phyloP scores from a whole-genome alignment of 2,888 invertebrate genomes.

The Acleris cristana region DNA sequence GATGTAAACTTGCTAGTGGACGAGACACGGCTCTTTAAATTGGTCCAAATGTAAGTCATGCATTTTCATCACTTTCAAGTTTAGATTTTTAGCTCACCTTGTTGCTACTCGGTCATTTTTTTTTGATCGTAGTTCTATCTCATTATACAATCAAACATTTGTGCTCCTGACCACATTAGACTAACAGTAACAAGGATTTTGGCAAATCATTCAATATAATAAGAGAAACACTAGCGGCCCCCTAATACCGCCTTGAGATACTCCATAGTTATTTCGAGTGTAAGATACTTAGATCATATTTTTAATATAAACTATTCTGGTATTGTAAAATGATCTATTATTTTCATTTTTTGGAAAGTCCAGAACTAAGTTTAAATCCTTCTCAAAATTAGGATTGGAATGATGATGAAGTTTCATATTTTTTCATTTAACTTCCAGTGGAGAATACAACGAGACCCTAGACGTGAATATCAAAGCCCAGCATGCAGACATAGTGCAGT shows the following conservation, averaged over 20 bases:
- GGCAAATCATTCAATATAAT: too few relatives aligned
- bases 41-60: slow-evolving; percentile 84
- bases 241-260: background rate
- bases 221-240: background rate
- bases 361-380: too few relatives aligned
- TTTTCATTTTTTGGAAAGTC: too few relatives aligned
- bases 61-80: background rate
- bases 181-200: too few relatives aligned
- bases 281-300: background rate
- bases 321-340: too few relatives aligned
- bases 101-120: too few relatives aligned
- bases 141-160: too few relatives aligned
- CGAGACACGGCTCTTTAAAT: slow-evolving; percentile 78
- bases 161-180: too few relatives aligned
- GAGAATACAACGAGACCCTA: slow-evolving; percentile 70
- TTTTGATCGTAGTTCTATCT: too few relatives aligned
- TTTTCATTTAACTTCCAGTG: slow-evolving; percentile 56
- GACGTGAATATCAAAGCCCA: slow-evolving; percentile 84
- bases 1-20: slow-evolving; percentile 85
- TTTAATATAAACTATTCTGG: too few relatives aligned
- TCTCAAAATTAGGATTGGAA: too few relatives aligned
- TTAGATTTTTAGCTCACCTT: background rate
- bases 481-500: slow-evolving; percentile 85
- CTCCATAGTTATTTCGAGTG: too few relatives aligned
- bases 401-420: background rate